Base-by-base conservation (phyloP, 35 echinoderm and acorn worm species). In the Stichopus chloronotus region DNA sequence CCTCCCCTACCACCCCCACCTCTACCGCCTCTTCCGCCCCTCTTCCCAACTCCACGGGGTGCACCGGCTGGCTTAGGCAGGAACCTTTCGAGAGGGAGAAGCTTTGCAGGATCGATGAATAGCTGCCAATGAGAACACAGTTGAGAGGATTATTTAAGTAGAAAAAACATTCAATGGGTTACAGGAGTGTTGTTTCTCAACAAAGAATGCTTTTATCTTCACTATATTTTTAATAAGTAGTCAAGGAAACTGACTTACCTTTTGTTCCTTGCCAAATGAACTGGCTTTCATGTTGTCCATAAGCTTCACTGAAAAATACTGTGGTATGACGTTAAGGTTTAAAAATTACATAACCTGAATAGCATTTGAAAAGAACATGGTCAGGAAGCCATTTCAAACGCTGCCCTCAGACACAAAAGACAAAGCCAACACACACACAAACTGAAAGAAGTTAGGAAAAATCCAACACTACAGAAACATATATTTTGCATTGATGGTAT, bases 251-350 rank as follows among this genome's bases (percentile, higher is more conserved):
- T 78, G 25, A 65, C 90, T 93, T 76, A 98, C 97, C 93, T 95
- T 98, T 76, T 96, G 93, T 25, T 93, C 95, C 93, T 93, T 94
- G 59, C 65, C 93, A 74, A 98, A 98, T 59, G 97, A 98, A 20
- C 80, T 84, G 69, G 95, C 97, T 77, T 96, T 96, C 95, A 98
- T 96, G 83, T 96, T 94, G 16, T 95, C 97, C 63, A 93, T 93
- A 52, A 98, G 78, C 63, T 96, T 98, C 6, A 98, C 95, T 72
- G 97, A 98, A 90, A 98, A 98, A 80, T 95, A 98, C 97, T 98
- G 92, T 21, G n/a, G 16, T 9, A 74, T 63, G 52, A 4, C 60
- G 72, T 90, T 96, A 87, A 96, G 88, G 88, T 81, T 19, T 6
- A 4, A 74, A 74, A 14, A 74, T n/a, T 43, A 43, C 30, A 3